phyloP scores from a whole-genome alignment of 2,888 invertebrate genomes.

The Pyralis farinalis region DNA sequence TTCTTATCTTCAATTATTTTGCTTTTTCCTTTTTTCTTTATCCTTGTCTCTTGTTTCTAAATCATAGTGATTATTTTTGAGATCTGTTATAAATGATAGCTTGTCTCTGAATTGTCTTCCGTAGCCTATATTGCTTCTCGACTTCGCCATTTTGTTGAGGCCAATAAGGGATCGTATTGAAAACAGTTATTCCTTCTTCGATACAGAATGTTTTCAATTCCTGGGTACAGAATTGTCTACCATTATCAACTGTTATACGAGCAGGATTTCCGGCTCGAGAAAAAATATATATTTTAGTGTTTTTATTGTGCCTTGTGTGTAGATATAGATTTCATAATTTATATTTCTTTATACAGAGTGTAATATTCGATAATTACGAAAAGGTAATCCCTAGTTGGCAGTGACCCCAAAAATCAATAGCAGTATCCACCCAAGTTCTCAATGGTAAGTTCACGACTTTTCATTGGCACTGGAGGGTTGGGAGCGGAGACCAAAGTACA shows the following conservation, averaged over 20 bases:
- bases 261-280: slow-evolving; percentile 19
- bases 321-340: slow-evolving; percentile 14
- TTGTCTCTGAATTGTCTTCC: too few relatives aligned
- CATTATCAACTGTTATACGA: slow-evolving; percentile 23
- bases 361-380: slow-evolving; percentile 23
- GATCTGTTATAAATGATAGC: too few relatives aligned
- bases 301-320: slow-evolving; percentile 18
- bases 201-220: slow-evolving; percentile 19
- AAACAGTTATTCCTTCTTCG: slow-evolving; percentile 18
- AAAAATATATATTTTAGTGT: slow-evolving; percentile 2
- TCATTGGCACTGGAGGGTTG: slow-evolving; percentile 19
- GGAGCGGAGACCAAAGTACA: slow-evolving; percentile 18
- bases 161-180: slow-evolving; percentile 25
- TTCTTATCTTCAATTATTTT: too few relatives aligned
- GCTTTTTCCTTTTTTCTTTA: too few relatives aligned
- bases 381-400: slow-evolving; percentile 17
- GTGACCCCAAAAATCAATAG: slow-evolving; percentile 28
- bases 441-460: slow-evolving; percentile 21
- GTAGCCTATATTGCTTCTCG: slow-evolving; percentile 28
- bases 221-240: slow-evolving; percentile 22
- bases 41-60: too few relatives aligned
- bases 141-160: slow-evolving; percentile 30
- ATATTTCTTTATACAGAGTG: slow-evolving; percentile 1
- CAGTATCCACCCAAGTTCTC: slow-evolving; percentile 23
- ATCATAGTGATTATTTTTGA: too few relatives aligned